Conservation (phyloP, 1,140 invertebrate genomes). For the Sipha flava region DNA sequence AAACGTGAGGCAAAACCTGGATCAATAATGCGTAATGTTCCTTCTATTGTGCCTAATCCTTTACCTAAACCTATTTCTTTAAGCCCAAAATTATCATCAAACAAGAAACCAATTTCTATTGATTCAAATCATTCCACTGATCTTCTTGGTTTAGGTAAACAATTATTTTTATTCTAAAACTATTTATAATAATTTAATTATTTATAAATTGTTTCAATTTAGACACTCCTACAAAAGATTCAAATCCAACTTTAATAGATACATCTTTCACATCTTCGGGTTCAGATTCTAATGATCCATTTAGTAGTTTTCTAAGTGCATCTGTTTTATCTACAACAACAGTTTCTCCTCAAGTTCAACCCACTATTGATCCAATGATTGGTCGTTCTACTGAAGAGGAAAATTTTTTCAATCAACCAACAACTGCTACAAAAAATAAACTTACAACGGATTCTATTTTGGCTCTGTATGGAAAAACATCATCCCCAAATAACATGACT, state of each 20-base stretch:
- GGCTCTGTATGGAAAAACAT: slow-evolving; percentile 70
- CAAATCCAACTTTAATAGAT: slow-evolving; percentile 25
- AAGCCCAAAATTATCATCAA: slow-evolving; percentile 47
- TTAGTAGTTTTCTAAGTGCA: slow-evolving; percentile 67
- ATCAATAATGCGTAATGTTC: not conserved
- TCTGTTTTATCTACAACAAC: slow-evolving; percentile 44
- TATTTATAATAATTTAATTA: not conserved
- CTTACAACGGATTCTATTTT: slow-evolving; percentile 90
- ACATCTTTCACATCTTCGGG: slow-evolving; percentile 44
- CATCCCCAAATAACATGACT: not conserved
- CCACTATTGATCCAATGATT: slow-evolving; percentile 36
- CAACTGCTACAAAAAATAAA: slow-evolving; percentile 61
- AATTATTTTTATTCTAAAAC: not conserved
- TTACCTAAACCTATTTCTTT: slow-evolving; percentile 50
- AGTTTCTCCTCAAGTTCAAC: slow-evolving; percentile 34
- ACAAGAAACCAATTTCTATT: slow-evolving; percentile 51
- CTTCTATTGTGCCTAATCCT: slow-evolving; percentile 44
- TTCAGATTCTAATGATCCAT: slow-evolving; percentile 52
- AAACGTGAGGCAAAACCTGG: slow-evolving; percentile 42
- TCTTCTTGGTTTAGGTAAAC: slow-evolving; percentile 54
- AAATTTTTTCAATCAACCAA: slow-evolving; percentile 80
- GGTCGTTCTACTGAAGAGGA: slow-evolving; percentile 61
- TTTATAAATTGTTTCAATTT: not conserved
- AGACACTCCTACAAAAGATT: slow-evolving; percentile 9
- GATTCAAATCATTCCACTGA: slow-evolving; percentile 43